Evolutionary conservation across 2,888 invertebrate genomes (phyloP).

Genomic region (Ichneumon xanthorius): DNA sequence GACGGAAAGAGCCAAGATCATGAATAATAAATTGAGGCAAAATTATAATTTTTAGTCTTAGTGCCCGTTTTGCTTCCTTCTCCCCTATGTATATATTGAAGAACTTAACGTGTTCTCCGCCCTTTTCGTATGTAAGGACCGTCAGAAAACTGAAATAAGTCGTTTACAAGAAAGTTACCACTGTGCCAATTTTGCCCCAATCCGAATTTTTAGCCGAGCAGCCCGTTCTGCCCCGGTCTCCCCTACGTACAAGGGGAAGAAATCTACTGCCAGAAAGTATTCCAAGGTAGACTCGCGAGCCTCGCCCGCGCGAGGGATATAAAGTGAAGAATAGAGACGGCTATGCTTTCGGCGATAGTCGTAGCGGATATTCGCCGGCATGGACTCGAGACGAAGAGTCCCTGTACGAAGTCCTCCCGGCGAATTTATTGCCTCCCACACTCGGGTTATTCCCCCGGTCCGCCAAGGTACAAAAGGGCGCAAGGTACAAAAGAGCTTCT

Average conservation of each 20-base stretch:
- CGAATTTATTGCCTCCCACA: slow-evolving; percentile 23
- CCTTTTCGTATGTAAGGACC: too few species aligned
- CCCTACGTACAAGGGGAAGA: not conserved
- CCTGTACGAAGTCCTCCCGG: not conserved
- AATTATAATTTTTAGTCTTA: too few species aligned
- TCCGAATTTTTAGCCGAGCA: too few species aligned
- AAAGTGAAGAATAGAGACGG: not conserved
- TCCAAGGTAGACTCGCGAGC: not conserved
- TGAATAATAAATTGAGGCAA: too few species aligned
- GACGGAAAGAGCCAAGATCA: too few species aligned
- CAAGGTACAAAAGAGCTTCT: slow-evolving; percentile 20
- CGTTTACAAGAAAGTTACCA: too few species aligned
- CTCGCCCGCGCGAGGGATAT: not conserved
- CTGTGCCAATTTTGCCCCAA: too few species aligned
- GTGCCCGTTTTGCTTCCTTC: too few species aligned
- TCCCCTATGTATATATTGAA: too few species aligned
- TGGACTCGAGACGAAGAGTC: slow-evolving; percentile 14
- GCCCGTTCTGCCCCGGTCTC: too few species aligned
- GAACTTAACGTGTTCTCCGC: too few species aligned
- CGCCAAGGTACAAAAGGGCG: slow-evolving; percentile 22
- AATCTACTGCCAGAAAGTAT: not conserved
- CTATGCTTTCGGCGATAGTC: slow-evolving; percentile 4
- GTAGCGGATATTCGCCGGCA: slow-evolving; percentile 11
- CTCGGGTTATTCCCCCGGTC: not conserved
- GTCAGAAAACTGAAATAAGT: too few species aligned